Conservation (phyloP, 1,140 invertebrate genomes). For the Calosoma granatense region DNA sequence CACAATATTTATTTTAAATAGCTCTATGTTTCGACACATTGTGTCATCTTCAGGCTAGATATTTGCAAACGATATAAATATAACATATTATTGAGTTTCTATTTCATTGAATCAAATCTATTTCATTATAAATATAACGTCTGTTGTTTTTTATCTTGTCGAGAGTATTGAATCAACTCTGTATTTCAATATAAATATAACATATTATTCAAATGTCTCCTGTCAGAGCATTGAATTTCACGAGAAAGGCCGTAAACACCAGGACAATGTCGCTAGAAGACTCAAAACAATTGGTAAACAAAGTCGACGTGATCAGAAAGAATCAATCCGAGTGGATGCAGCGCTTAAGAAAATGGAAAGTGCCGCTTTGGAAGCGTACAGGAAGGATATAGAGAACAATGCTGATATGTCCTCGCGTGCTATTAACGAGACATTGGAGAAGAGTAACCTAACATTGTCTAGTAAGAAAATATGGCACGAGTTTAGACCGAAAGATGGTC, state of each 20-base stretch:
- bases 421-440: constrained; percentile 26
- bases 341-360: constrained; percentile 85
- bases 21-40: no score
- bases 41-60: no score
- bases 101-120: no score
- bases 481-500: constrained; percentile 55
- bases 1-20: no score
- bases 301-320: constrained; percentile 66
- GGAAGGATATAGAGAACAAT: constrained; percentile 64
- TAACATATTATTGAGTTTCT: no score
- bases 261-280: constrained; percentile 84
- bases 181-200: no score
- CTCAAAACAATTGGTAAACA: constrained; percentile 78
- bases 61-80: no score
- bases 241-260: constrained; percentile 86
- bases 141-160: no score
- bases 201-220: no score
- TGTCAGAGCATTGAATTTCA: constrained; percentile 92
- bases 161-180: no score
- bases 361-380: constrained; percentile 71
- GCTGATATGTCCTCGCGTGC: constrained; percentile 51
- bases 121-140: no score
- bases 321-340: constrained; percentile 62
- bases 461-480: constrained; percentile 55
- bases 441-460: constrained; percentile 30